A percentile compares a stretch with the other conserved stretches of the same genome.
These are phyloP conservation scores for Spodoptera littoralis DNA, from an alignment of 2,888 invertebrate genomes.

Conservation along the genomic window DNA sequence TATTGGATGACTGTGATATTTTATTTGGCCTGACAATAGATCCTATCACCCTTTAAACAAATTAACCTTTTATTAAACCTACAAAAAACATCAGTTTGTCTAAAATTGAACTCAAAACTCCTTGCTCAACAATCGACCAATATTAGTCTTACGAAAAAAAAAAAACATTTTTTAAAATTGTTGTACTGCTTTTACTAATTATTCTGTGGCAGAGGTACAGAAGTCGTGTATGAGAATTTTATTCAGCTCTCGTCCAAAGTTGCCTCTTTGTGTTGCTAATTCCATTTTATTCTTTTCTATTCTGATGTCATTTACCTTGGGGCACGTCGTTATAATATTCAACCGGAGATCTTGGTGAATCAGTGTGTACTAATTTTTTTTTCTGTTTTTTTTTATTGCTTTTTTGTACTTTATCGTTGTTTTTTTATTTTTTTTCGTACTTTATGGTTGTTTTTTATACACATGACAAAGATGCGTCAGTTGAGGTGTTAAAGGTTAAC, in stretches of 20 bases:
- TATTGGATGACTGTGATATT: too few relatives aligned
- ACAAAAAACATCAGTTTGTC: too few relatives aligned
- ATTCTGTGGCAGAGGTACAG: conserved; percentile 58
- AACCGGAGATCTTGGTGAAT: conserved; percentile 55
- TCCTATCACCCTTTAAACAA: too few relatives aligned
- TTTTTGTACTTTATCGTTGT: too few relatives aligned
- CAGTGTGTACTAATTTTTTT: conserved; percentile 37
- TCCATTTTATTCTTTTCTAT: conserved; percentile 76
- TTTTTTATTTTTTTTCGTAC: too few relatives aligned
- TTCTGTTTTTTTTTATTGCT: conserved; percentile 21
- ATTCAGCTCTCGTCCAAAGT: conserved; percentile 69
- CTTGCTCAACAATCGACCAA: too few relatives aligned
- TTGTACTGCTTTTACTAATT: conserved; percentile 35
- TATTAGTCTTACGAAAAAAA: not conserved
- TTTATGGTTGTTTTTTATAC: too few relatives aligned
- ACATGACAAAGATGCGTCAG: too few relatives aligned
- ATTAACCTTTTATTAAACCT: too few relatives aligned
- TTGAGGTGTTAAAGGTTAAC: too few relatives aligned
- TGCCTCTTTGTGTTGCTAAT: conserved; percentile 79
- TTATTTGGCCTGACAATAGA: too few relatives aligned
- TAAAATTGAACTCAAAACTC: too few relatives aligned
- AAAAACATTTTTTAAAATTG: not conserved
- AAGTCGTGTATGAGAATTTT: conserved; percentile 75
- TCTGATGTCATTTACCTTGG: conserved; percentile 68
- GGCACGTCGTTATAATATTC: conserved; percentile 63